Evolutionary conservation across 2,888 invertebrate genomes (phyloP).

Genomic region (Lucinisca nassula): DNA sequence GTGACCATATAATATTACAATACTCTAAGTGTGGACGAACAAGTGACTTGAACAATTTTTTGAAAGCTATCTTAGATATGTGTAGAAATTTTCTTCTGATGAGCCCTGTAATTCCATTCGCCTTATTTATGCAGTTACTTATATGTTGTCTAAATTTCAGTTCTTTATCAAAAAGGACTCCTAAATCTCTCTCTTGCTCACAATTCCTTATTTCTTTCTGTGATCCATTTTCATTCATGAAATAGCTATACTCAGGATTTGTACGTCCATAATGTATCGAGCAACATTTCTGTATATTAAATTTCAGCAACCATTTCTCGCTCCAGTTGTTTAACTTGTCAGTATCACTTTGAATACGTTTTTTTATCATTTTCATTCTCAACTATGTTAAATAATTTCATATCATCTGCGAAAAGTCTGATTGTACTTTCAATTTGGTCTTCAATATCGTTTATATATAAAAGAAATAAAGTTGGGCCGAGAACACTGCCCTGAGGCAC

Average conservation of each 20-base stretch:
- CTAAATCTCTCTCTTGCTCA: too few species aligned
- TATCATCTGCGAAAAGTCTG: slow-evolving; percentile 27
- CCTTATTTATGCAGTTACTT: too few species aligned
- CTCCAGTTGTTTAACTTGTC: slow-evolving; percentile 12
- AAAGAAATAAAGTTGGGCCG: slow-evolving; percentile 23
- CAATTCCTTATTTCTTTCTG: background rate
- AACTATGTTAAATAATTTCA: background rate
- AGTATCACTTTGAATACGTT: background rate
- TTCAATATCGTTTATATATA: slow-evolving; percentile 25
- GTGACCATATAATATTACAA: too few species aligned
- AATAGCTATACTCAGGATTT: background rate
- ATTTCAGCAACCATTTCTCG: slow-evolving; percentile 7
- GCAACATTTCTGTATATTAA: slow-evolving; percentile 34
- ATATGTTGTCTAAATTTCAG: too few species aligned
- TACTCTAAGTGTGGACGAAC: too few species aligned
- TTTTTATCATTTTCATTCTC: background rate
- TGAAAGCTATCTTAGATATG: too few species aligned
- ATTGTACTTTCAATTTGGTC: background rate
- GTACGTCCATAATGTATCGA: background rate
- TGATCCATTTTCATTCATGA: background rate
- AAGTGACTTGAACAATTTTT: too few species aligned
- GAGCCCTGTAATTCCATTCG: too few species aligned
- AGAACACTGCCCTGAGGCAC: slow-evolving; percentile 32
- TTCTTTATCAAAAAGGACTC: too few species aligned
- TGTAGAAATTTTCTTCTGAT: too few species aligned